phyloP scores from a whole-genome alignment of 2,888 invertebrate species.

The Autographa pulchrina region DNA sequence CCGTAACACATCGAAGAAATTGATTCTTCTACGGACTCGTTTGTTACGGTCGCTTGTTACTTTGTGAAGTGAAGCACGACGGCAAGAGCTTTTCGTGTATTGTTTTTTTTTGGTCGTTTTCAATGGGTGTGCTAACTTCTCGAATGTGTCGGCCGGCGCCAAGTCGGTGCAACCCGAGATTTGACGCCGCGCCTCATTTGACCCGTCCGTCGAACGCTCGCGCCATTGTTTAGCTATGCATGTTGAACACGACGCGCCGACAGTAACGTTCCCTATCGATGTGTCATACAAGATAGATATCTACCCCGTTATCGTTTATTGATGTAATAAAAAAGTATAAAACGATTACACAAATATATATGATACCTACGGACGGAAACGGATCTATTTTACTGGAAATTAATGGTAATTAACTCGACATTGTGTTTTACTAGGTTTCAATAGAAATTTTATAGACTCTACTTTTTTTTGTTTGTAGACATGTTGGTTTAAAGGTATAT shows the following conservation, averaged over 20 bases:
- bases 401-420: not conserved
- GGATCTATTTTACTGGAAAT: not conserved
- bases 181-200: conserved; percentile 86
- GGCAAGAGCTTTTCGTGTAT: conserved; percentile 74
- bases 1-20: conserved; percentile 57
- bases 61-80: conserved; percentile 80
- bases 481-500: no score
- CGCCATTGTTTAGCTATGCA: conserved; percentile 81
- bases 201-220: conserved; percentile 78
- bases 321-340: conserved; percentile 28
- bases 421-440: not conserved
- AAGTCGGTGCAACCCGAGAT: conserved; percentile 85
- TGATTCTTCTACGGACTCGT: conserved; percentile 68
- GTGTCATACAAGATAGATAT: conserved; percentile 68
- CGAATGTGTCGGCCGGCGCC: conserved; percentile 83
- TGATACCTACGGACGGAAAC: no score
- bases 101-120: conserved; percentile 73
- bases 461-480: no score
- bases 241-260: conserved; percentile 76
- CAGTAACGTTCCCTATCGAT: conserved; percentile 70
- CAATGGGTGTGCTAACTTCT: conserved; percentile 82
- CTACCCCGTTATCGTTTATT: conserved; percentile 52
- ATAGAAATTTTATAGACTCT: not conserved
- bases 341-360: conserved; percentile 14
- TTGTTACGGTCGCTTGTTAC: conserved; percentile 81